These are phyloP conservation scores for Zoanthus solanderi DNA, from an alignment of 92 coral and sea anemone genomes.

Conservation along the genomic window DNA sequence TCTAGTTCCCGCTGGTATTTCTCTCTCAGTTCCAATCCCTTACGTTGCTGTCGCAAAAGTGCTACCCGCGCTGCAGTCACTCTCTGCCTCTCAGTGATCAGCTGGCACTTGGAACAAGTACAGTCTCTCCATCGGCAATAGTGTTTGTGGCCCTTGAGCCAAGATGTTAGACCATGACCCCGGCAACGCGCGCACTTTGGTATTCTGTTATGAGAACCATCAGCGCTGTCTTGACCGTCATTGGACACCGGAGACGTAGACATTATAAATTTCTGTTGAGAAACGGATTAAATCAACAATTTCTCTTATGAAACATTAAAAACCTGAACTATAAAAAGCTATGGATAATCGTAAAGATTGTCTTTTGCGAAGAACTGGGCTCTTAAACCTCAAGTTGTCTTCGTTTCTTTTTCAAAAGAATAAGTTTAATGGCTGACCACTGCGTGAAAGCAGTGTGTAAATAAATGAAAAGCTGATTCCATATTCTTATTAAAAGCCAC, in stretches of 20 bases:
- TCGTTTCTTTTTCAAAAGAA: conserved; percentile 27
- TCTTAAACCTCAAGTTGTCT: neutral
- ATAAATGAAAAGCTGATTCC: conserved; percentile 35
- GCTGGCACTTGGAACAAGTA: conserved; percentile 92
- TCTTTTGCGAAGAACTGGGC: neutral
- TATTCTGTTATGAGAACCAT: conserved; percentile 81
- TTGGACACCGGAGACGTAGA: conserved; percentile 48
- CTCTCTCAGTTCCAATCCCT: conserved; percentile 88
- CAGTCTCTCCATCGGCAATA: conserved; percentile 99
- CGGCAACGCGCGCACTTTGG: conserved; percentile 99
- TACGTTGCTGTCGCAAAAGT: conserved; percentile 93
- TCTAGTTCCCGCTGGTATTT: conserved; percentile 86
- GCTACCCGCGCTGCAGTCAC: conserved; percentile 99
- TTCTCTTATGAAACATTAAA: neutral
- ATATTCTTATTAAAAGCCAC: conserved; percentile 36
- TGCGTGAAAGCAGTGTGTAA: conserved; percentile 24
- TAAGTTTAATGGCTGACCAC: neutral
- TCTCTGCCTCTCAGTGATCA: conserved; percentile 95
- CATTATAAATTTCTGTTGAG: conserved; percentile 24
- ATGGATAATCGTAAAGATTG: too few relatives aligned
- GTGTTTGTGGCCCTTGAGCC: conserved; percentile 99
- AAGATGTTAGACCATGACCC: conserved; percentile 94
- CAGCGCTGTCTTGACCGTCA: conserved; percentile 63
- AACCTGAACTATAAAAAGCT: neutral
- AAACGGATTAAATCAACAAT: neutral